Evolutionary conservation across 1,140 invertebrate species (phyloP), one percentile per base, ranked within the genome.

Genomic region (Sitodiplosis mosellana): DNA sequence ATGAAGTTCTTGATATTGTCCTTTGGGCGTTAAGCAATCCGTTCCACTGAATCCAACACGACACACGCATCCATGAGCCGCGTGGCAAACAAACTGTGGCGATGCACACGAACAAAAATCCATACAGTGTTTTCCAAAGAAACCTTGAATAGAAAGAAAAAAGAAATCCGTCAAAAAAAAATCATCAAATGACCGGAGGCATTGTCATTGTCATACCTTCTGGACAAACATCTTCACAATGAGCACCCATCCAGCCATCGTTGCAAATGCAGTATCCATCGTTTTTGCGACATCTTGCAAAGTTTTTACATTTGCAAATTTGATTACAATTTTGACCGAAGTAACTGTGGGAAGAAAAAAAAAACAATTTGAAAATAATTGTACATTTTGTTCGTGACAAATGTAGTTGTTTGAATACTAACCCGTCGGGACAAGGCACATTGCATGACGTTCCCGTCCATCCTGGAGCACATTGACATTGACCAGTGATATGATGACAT

Each of bases 81-180:
- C 74, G 63, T 91, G 81, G 58, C 89, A 93, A 46, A 78, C 72
- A 65, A 81, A 90, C 58, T 82, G 78, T 10, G 80, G 75, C 46
- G 75, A 81, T 48, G 72, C 68, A 59, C 88, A 91, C 49, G 80
- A 73, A 58, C 85, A 90, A 1, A 76, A 66, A 46, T 76, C 65
- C 76, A 89, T 85, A 58, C 89, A 93, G 58, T 89, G 83, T 50
- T 87, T 79, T 17, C 88, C 88, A 64, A 77, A 90, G 62, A 84
- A 91, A 44, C 88, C 87, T 59, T 88, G n/a, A 86, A 58, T 33
- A 68, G 64, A 51, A 53, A 53, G 56, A 54, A 42, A n/a, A 33
- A 41, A 22, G 34, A 33, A n/a, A 36, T 44, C 33, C n/a, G 27
- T 37, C 14, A 10, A 40, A 36, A 12, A 33, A n/a, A n/a, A n/a